Evolutionary conservation across 2,797 vertebrate genomes (phyloP).

Genomic region (Kryptopterus vitreolus): DNA sequence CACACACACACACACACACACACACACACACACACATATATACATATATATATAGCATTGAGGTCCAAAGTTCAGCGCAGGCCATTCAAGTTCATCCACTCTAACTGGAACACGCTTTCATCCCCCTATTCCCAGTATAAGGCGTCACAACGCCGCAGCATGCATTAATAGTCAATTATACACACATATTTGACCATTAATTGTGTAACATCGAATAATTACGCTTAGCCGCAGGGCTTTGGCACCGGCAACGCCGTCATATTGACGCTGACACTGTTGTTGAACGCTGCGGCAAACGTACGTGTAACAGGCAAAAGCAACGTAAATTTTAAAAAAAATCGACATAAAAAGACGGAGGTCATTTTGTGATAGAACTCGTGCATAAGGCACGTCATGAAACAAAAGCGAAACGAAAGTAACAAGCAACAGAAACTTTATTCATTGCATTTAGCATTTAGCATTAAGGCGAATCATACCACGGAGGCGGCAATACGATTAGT

Average conservation of each 20-base stretch:
- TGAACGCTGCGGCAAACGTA: no score
- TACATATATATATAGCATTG: not conserved
- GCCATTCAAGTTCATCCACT: not conserved
- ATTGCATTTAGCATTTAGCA: not conserved
- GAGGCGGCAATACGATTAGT: conserved; percentile 6
- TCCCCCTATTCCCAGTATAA: not conserved
- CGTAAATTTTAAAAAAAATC: no score
- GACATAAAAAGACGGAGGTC: no score
- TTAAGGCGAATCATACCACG: not conserved
- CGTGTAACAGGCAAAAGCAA: not conserved
- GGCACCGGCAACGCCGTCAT: not conserved
- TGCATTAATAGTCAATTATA: not conserved
- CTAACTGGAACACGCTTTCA: not conserved
- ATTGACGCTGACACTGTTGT: not conserved
- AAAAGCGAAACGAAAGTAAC: conserved; percentile 2
- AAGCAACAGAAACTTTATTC: not conserved
- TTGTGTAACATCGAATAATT: not conserved
- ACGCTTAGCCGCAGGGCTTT: no score
- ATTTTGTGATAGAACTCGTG: no score
- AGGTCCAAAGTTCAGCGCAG: not conserved
- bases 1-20: no score
- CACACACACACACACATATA: not conserved
- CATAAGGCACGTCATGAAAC: no score
- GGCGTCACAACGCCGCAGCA: no score
- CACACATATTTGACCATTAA: not conserved